phyloP scores from a whole-genome alignment of 35 echinoderm and acorn worm genomes.

The Lytechinus pictus region DNA sequence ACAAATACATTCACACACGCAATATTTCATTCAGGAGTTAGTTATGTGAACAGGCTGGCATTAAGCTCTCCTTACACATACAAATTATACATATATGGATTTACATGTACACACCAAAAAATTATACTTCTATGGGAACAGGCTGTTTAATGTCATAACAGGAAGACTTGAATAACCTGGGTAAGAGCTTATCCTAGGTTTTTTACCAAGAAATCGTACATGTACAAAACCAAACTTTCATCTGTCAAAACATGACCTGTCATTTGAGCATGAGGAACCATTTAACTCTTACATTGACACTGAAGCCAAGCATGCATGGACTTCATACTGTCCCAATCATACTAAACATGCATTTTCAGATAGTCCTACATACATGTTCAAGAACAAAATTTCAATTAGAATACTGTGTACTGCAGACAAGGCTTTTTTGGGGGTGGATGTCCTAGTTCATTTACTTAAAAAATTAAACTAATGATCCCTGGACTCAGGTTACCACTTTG shows the following conservation, averaged over 20 bases:
- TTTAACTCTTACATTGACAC: not conserved
- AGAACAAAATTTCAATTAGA: not conserved
- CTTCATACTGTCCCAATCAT: too few relatives aligned
- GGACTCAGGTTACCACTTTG: not conserved
- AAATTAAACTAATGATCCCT: not conserved
- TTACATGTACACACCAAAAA: not conserved
- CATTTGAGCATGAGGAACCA: not conserved
- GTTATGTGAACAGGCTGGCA: too few relatives aligned
- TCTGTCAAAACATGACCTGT: not conserved
- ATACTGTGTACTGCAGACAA: not conserved
- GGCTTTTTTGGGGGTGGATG: not conserved
- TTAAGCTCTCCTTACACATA: too few relatives aligned
- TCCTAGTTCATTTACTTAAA: not conserved
- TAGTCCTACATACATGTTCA: not conserved
- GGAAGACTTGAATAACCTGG: constrained; percentile 16
- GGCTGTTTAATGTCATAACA: not conserved
- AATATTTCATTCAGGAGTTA: too few relatives aligned
- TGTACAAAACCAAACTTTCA: not conserved
- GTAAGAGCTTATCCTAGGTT: not conserved
- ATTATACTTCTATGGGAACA: not conserved
- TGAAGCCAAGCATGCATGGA: not conserved
- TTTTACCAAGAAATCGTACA: not conserved
- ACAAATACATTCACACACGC: too few relatives aligned
- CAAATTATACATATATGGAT: too few relatives aligned
- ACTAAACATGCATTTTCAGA: not conserved